Conservation (phyloP, 2,888 invertebrate genomes). For the Chloroclystis v-ata region DNA sequence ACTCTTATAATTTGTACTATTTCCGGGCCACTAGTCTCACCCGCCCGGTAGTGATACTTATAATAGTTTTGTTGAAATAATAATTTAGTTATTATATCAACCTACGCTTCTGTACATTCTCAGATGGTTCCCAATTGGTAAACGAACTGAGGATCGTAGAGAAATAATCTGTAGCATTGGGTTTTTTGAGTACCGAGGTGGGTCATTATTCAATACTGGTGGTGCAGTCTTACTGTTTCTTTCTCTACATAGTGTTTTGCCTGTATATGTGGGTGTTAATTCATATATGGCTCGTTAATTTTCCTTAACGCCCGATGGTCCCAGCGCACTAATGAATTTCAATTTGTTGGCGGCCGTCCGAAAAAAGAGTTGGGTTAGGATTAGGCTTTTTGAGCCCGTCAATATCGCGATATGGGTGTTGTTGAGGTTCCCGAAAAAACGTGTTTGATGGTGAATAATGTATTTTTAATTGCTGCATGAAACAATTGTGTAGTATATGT, state of each 20-base stretch:
- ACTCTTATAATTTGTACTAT: no score
- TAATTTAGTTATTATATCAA: no score
- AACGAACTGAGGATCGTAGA: no score
- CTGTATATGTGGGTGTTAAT: conserved; percentile 58
- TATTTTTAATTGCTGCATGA: conserved; percentile 14
- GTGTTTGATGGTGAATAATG: conserved; percentile 9
- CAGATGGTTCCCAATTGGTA: no score
- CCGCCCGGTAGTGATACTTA: no score
- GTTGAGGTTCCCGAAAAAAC: conserved; percentile 19
- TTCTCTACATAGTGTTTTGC: conserved; percentile 7
- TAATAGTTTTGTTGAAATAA: no score
- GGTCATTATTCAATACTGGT: no score
- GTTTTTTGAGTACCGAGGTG: no score
- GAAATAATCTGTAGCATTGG: no score
- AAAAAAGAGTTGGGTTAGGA: conserved; percentile 44
- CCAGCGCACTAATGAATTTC: conserved; percentile 70
- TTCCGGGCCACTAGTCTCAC: no score
- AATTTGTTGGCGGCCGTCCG: conserved; percentile 62
- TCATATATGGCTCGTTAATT: conserved; percentile 73
- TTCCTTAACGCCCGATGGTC: conserved; percentile 66
- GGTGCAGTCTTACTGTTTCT: conserved; percentile 10
- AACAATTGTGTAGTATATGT: no score
- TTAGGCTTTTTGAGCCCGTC: conserved; percentile 32
- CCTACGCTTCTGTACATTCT: no score
- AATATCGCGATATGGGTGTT: conserved; percentile 28